Evolutionary conservation across 2,888 invertebrate species (phyloP), one percentile per base, ranked within the genome.

Genomic region (Uropetala carovei): DNA sequence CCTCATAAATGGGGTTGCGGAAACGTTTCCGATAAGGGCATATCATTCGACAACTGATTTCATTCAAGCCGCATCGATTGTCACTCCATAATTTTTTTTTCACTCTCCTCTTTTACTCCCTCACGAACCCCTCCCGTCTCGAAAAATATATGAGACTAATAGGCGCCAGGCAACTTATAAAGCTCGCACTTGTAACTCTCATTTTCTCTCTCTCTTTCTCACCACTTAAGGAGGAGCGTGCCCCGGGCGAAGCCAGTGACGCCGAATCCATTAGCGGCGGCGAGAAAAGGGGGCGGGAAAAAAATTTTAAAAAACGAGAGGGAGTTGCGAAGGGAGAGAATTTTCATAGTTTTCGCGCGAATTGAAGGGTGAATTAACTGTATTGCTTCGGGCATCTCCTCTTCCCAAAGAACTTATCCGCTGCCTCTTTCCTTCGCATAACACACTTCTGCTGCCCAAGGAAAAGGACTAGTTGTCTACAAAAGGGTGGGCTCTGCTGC

Each of bases 261-360:
- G 18, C n/a, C 86, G 27, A 18, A n/a, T 89, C 89, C 89, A 89
- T 89, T 89, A 89, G 89, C 89, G 64, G 64, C 43, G 68, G 59
- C 18, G 60, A 18, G 14, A 86, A 84, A n/a, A n/a, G 57, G 57
- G 56, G 16, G 57, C 10, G 43, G 57, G 16, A 22, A 43, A 16
- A 43, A 82, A 43, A n/a, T n/a, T n/a, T n/a, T 16, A 56, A 57
- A 56, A 11, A 83, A 11, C 8, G 43, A n/a, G n/a, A n/a, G 83
- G 83, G 64, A 64, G 30, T 56, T 0, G 14, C 43, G 16, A 7
- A 18, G 83, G 10, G 4, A 43, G 43, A 43, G 43, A 5, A 43
- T 43, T 43, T 43, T 43, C 43, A 43, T 43, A 43, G 43, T 43
- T 43, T 43, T 43, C 3, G 43, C 3, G 43, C 1, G 43, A 5